Conservation (phyloP, 2,888 invertebrate genomes). For the Ormyrus rosae region DNA sequence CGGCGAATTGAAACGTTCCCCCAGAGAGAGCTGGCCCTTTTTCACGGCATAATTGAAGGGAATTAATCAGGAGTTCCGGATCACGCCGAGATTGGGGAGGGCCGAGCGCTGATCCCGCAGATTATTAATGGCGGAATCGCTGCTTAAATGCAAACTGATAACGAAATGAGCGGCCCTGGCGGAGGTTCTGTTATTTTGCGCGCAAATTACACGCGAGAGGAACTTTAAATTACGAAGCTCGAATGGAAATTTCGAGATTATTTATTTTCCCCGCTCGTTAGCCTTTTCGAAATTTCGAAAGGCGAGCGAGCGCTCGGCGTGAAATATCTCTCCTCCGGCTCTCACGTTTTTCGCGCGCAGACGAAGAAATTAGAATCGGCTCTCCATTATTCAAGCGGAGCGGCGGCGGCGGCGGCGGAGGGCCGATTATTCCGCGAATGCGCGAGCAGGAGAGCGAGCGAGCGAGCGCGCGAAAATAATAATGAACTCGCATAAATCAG, state of each 20-base stretch:
- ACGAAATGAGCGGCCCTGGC: too few relatives aligned
- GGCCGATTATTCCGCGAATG: slow-evolving; percentile 65
- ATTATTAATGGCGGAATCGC: background rate
- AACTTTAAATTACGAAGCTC: background rate
- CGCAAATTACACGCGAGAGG: too few relatives aligned
- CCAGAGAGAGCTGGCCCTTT: background rate
- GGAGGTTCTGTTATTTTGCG: too few relatives aligned
- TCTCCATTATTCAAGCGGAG: slow-evolving; percentile 62
- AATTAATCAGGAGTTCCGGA: slow-evolving; percentile 48
- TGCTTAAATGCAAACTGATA: too few relatives aligned
- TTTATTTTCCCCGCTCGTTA: too few relatives aligned
- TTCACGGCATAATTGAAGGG: slow-evolving; percentile 52
- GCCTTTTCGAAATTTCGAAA: too few relatives aligned
- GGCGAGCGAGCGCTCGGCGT: background rate
- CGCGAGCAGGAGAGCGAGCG: slow-evolving; percentile 49
- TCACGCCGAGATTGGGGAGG: slow-evolving; percentile 24
- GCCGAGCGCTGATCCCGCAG: background rate
- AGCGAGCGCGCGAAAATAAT: slow-evolving; percentile 71
- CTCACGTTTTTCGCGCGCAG: slow-evolving; percentile 14
- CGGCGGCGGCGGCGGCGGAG: slow-evolving; percentile 43
- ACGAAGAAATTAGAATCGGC: slow-evolving; percentile 58
- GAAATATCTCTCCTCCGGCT: background rate
- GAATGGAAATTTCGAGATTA: too few relatives aligned
- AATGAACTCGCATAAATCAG: slow-evolving; percentile 75
- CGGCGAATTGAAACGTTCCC: slow-evolving; percentile 52